These are phyloP conservation scores for Troilus luridus DNA, from an alignment of 2,888 invertebrate species.

Conservation along the genomic window DNA sequence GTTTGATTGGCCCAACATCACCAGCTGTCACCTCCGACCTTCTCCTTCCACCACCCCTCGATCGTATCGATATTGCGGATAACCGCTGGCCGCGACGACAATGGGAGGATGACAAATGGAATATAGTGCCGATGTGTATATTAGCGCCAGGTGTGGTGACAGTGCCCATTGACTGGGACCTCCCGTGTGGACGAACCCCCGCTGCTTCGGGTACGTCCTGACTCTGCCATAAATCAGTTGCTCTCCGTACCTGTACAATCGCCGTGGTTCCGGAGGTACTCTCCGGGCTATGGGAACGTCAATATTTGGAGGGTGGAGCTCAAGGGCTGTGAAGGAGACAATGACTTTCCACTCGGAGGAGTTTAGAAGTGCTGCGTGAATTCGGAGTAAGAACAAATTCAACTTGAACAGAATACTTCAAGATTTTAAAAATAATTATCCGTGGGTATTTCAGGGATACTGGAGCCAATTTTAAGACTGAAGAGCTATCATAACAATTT, in stretches of 20 bases:
- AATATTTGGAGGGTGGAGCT: conserved; percentile 5
- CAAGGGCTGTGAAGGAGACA: not conserved
- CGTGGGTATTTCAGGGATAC: no score
- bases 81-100: conserved; percentile 33
- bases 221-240: not conserved
- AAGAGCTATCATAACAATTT: not conserved
- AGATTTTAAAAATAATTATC: not conserved
- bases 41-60: not conserved
- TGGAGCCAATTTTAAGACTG: not conserved
- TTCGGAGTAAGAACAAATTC: not conserved
- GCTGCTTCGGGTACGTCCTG: not conserved
- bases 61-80: conserved; percentile 29
- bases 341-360: not conserved
- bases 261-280: conserved; percentile 22
- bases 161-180: conserved; percentile 26
- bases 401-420: no score
- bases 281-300: conserved; percentile 1
- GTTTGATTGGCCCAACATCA: conserved; percentile 36
- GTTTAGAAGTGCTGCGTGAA: not conserved
- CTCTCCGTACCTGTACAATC: conserved; percentile 6
- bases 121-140: conserved; percentile 52
- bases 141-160: conserved; percentile 53
- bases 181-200: conserved; percentile 8
- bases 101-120: conserved; percentile 52
- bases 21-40: conserved; percentile 28